phyloP scores from a whole-genome alignment of 1,140 invertebrate species.

The Pristionchus pacificus region DNA sequence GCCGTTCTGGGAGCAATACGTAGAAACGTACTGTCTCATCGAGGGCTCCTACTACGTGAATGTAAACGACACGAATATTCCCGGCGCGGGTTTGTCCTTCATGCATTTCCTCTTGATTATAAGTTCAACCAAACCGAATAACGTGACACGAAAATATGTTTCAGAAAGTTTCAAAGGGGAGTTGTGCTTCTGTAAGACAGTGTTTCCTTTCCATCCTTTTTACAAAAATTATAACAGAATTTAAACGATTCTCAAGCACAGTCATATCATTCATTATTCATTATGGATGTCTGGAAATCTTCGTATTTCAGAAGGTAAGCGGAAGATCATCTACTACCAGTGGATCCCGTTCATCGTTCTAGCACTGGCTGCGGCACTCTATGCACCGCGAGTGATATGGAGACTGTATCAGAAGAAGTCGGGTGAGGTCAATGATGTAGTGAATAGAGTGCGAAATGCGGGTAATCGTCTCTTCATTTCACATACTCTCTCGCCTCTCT shows the following conservation, averaged over 20 bases:
- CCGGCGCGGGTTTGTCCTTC: neutral
- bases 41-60: slow-evolving; percentile 38
- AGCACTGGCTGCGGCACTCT: slow-evolving; percentile 28
- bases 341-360: slow-evolving; percentile 58
- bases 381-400: slow-evolving; percentile 30
- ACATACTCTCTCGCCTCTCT: too few species aligned
- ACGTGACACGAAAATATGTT: too few species aligned
- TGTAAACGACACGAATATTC: slow-evolving; percentile 25
- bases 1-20: slow-evolving; percentile 43
- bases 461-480: too few species aligned
- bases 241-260: too few species aligned
- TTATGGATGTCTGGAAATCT: too few species aligned
- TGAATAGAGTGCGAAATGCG: slow-evolving; percentile 57
- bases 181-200: too few species aligned
- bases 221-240: too few species aligned
- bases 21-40: slow-evolving; percentile 36
- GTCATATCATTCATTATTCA: too few species aligned
- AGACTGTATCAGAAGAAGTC: neutral
- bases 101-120: too few species aligned
- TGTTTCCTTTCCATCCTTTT: too few species aligned
- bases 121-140: too few species aligned
- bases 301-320: neutral
- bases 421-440: slow-evolving; percentile 57
- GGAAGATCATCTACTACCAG: slow-evolving; percentile 27
- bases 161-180: too few species aligned